A percentile compares a stretch with the other conserved stretches of the same genome.
Evolutionary conservation across 2,888 invertebrate genomes (phyloP).

Genomic region (Molanna angustata): DNA sequence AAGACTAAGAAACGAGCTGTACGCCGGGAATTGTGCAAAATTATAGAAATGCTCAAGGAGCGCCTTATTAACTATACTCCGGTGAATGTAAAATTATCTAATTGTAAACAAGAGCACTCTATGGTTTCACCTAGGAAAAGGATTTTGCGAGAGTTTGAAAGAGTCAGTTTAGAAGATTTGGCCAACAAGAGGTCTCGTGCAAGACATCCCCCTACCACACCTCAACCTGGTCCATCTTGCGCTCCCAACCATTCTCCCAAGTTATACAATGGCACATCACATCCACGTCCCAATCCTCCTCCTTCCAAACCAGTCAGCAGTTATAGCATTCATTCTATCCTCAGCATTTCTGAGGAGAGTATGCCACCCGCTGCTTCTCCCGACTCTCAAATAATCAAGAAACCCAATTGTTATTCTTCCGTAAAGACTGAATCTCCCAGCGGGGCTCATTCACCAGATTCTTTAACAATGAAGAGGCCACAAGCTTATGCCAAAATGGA

Average conservation of each 20-base stretch:
- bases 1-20: conserved; percentile 36
- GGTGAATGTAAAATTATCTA: conserved; percentile 48
- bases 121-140: conserved; percentile 82
- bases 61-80: conserved; percentile 44
- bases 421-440: conserved; percentile 46
- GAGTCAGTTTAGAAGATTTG: conserved; percentile 68
- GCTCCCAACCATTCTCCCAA: conserved; percentile 34
- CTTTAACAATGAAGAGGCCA: conserved; percentile 39
- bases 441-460: conserved; percentile 47
- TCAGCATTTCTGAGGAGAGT: conserved; percentile 62
- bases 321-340: conserved; percentile 82
- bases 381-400: conserved; percentile 32
- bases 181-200: conserved; percentile 60
- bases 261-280: conserved; percentile 38
- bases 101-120: conserved; percentile 50
- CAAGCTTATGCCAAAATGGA: conserved; percentile 44
- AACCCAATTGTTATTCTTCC: conserved; percentile 38
- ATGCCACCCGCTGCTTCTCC: conserved; percentile 47
- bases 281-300: conserved; percentile 34
- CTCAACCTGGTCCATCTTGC: conserved; percentile 38
- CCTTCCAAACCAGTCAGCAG: conserved; percentile 60
- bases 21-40: conserved; percentile 41
- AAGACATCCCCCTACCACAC: conserved; percentile 42
- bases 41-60: conserved; percentile 46
- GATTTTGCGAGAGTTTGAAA: conserved; percentile 77